Percentiles rank a stretch among this genome's conserved stretches.
phyloP scores from a whole-genome alignment of 2,113 vertebrate species.

The Hyaena hyaena region DNA sequence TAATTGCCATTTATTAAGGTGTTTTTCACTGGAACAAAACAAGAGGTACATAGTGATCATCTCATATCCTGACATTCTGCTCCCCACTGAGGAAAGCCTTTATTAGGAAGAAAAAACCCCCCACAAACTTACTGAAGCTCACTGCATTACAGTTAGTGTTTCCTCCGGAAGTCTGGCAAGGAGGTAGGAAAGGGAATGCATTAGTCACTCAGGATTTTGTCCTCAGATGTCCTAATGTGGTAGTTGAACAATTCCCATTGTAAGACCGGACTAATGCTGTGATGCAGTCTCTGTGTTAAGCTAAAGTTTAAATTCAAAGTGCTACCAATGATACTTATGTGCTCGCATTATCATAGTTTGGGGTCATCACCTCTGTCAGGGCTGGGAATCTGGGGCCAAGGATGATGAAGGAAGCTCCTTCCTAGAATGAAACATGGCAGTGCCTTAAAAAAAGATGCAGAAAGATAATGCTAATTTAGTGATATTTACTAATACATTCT shows the following conservation, averaged over 20 bases:
- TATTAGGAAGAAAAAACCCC: neutral
- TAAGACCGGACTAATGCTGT: neutral
- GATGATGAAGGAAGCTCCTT: neutral
- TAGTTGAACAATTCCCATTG: slow-evolving; percentile 43
- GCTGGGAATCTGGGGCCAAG: neutral
- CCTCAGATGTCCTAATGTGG: neutral
- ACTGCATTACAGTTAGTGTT: neutral
- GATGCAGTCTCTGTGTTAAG: neutral
- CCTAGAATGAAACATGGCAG: neutral
- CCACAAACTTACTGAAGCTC: neutral
- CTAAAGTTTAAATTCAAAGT: slow-evolving; percentile 26
- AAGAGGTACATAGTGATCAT: neutral
- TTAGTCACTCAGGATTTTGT: slow-evolving; percentile 34
- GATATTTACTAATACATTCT: neutral
- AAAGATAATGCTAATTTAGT: neutral
- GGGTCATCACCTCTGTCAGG: neutral
- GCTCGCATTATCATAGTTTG: neutral
- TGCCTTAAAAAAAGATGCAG: neutral
- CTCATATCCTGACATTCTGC: slow-evolving; percentile 14
- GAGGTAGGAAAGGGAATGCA: neutral
- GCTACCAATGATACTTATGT: neutral
- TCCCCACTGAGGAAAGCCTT: slow-evolving; percentile 5
- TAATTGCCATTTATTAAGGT: neutral
- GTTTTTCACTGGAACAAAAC: neutral
- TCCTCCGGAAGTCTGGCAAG: slow-evolving; percentile 29